Base-by-base conservation (phyloP, 2,797 vertebrate genomes). In the Anguilla marmorata region DNA sequence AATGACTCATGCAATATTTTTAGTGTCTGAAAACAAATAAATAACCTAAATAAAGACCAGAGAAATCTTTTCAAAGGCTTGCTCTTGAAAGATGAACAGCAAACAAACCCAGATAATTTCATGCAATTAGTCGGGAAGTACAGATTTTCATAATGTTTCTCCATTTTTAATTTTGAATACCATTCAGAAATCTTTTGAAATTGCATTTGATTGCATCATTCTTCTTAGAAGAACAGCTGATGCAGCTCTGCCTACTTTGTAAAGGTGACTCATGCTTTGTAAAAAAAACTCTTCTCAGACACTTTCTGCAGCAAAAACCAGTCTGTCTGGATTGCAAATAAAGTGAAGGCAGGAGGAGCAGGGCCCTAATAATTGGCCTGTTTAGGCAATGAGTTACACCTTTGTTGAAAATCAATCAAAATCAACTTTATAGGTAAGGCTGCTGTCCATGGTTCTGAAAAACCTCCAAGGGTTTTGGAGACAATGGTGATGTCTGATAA, bases 21-120 rank as follows among this genome's bases (percentile, higher is more conserved):
- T n/a, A 37, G 66, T 69, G 86, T 76, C 50, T 54, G 72, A 56
- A 87, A 41, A 79, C 52, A 33, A 79, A 11, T 14, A 54, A 54
- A 11, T 2, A n/a, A 0, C 24, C 66, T 9, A 5, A 72, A 30
- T 30, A 72, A 27, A 7, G n/a, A 56, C 11, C 24, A 72, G 5
- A 72, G 27, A 27, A 72, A 8, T n/a, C 9, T 24, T 2, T 56
- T 11, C 66, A 72, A 6, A 5, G 9, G 11, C 9, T 27, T 37
- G 37, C 37, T 37, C 37, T 37, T 27, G 9, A n/a, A 8, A 72
- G 66, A 30, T 72, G 66, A 72, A 72, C 24, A 72, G 66, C 66
- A 72, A 27, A 12, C 66, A 72, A 30, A 27, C 24, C 30, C 30
- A 12, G 24, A n/a, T 72, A n/a, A 1, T 72, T 72, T 8, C 11